Percentiles rank a stretch among this genome's conserved stretches.
These are phyloP conservation scores for Clarias batrachus DNA, from an alignment of 2,113 vertebrate genomes.

Conservation along the genomic window DNA sequence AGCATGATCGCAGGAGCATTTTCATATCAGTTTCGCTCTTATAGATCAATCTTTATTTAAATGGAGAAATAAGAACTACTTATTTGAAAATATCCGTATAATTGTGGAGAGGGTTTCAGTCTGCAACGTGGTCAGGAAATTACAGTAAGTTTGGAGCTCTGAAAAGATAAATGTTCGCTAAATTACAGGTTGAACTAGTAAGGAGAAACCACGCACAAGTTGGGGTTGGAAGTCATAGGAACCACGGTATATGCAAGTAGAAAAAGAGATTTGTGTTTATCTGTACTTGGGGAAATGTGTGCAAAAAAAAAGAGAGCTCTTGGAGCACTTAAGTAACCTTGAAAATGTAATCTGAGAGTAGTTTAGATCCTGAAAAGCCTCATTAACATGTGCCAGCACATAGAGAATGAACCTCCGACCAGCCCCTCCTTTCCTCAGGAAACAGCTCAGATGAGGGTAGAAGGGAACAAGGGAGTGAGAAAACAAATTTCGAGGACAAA, in stretches of 20 bases:
- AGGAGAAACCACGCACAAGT: not conserved
- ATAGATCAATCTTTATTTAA: not conserved
- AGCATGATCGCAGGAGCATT: not conserved
- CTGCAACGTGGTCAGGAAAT: conserved; percentile 3
- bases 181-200: not conserved
- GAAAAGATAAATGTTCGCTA: conserved; percentile 1
- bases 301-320: not conserved
- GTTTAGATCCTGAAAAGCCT: conserved; percentile 28
- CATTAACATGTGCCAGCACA: conserved; percentile 39
- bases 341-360: conserved; percentile 42
- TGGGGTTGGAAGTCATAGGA: not conserved
- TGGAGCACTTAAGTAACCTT: conserved; percentile 19
- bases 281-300: not conserved
- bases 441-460: conserved; percentile 51
- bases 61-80: not conserved
- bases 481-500: conserved; percentile 35
- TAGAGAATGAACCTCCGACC: conserved; percentile 26
- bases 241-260: not conserved
- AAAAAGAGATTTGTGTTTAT: not conserved
- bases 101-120: not conserved
- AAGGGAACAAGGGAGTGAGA: conserved; percentile 35
- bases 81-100: not conserved
- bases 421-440: conserved; percentile 62
- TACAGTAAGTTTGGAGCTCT: not conserved
- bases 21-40: not conserved